Conservation (phyloP, 2,113 vertebrate species). For the Nerophis lumbriciformis region DNA sequence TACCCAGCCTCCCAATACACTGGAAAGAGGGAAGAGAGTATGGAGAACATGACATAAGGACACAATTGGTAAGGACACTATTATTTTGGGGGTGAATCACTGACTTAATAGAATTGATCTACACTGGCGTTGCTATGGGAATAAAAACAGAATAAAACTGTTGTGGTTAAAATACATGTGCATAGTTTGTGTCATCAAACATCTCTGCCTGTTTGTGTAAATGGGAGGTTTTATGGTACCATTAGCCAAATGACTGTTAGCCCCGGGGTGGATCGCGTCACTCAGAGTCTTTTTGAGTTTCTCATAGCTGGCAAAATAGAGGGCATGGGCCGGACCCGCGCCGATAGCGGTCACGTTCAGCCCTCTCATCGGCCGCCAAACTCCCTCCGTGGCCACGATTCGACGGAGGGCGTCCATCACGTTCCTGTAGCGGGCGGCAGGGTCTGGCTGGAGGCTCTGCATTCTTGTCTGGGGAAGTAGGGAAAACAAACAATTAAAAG, state of each 20-base stretch:
- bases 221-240: conserved; percentile 74
- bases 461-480: conserved; percentile 82
- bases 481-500: not conserved
- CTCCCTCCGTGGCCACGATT: conserved; percentile 87
- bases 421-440: conserved; percentile 88
- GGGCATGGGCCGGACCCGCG: conserved; percentile 90
- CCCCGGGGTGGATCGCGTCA: conserved; percentile 94
- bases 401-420: conserved; percentile 91
- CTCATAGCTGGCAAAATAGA: conserved; percentile 99
- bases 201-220: conserved; percentile 14
- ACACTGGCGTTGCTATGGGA: not conserved
- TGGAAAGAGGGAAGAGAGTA: conserved; percentile 48
- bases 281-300: conserved; percentile 97
- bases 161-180: conserved; percentile 11
- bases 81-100: not conserved
- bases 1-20: conserved; percentile 64
- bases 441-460: conserved; percentile 95
- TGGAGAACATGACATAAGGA: conserved; percentile 42
- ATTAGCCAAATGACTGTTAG: conserved; percentile 99
- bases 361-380: conserved; percentile 92
- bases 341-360: conserved; percentile 90
- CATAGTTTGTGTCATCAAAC: conserved; percentile 1
- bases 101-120: not conserved
- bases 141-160: conserved; percentile 3
- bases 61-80: not conserved